Base-by-base conservation (phyloP, 2,888 invertebrate genomes). In the Heliconius charithonia region DNA sequence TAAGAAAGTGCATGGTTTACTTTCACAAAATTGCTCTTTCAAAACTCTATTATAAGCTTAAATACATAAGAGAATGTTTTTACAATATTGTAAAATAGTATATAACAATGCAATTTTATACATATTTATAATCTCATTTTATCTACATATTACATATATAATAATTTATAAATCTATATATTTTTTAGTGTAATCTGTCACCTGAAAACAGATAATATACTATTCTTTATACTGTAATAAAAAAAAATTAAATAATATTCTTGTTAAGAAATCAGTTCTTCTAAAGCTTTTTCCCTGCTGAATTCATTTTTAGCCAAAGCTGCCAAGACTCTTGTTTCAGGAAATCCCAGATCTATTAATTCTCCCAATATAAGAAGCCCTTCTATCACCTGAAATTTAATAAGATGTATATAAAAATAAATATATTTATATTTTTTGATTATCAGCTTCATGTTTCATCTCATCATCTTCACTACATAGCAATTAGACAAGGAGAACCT, bases 231-330 rank as follows among this genome's bases (percentile, higher is more conserved):
- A 72, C 51, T 56, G 56, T 37, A 32, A 66, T 66, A n/a, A 67
- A 67, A 29, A 29, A 67, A 32, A 59, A 19, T 41, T 51, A 32
- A 62, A 27, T 66, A 22, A 51, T 77, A 25, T 69, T 56, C 13
- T 75, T 45, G 77, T 89, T 97, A 97, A 88, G 97, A 96, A 87
- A 98, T 97, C 85, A 98, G 95, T 88, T 97, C 96, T 89, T 98
- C 98, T 86, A 98, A 95, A 69, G 98, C 98, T 92, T 97, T 97
- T 89, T 98, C 98, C 87, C 97, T 96, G 92, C 98, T 97, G 89
- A 97, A 97, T 91, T 97, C 96, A 88, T 97, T 97, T 86, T 97
- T 96, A 59, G 97, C 91, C 75, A 98, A 95, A 29, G 97, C 98
- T 79, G 96, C 96, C 0, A 97, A 97, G 73, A 97, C 97, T 86